Conservation (phyloP, 1,140 invertebrate species). For the Pygmarrhopalites habei region DNA sequence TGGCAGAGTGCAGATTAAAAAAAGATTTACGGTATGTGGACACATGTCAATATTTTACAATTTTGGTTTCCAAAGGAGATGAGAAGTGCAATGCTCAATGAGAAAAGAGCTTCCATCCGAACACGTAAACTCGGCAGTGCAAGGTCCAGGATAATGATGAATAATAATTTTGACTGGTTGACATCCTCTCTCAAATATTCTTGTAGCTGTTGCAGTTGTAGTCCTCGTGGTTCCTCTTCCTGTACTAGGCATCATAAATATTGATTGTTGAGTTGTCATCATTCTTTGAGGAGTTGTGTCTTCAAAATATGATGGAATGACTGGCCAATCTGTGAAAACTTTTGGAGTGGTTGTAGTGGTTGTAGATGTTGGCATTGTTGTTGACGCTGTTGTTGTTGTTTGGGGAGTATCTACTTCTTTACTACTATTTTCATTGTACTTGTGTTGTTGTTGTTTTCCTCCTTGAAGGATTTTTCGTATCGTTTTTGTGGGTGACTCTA, state of each 20-base stretch:
- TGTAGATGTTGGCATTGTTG: neutral
- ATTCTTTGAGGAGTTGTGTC: no score
- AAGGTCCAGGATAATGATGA: constrained; percentile 22
- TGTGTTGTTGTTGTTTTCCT: no score
- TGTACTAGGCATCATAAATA: no score
- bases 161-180: constrained; percentile 8
- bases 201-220: neutral
- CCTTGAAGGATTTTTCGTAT: no score
- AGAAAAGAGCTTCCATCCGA: constrained; percentile 6
- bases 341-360: neutral
- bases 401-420: no score
- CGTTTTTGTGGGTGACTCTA: no score
- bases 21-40: no score
- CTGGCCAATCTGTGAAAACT: neutral
- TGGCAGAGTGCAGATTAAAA: no score
- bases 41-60: no score
- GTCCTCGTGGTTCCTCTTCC: neutral
- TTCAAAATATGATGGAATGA: neutral
- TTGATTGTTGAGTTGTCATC: no score
- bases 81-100: constrained; percentile 3
- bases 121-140: constrained; percentile 16
- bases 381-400: no score
- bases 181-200: neutral
- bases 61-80: neutral
- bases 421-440: no score